Percentiles rank a stretch among this genome's conserved stretches.
phyloP scores from a whole-genome alignment of 2,797 vertebrate species.

The Serranus cabrilla region DNA sequence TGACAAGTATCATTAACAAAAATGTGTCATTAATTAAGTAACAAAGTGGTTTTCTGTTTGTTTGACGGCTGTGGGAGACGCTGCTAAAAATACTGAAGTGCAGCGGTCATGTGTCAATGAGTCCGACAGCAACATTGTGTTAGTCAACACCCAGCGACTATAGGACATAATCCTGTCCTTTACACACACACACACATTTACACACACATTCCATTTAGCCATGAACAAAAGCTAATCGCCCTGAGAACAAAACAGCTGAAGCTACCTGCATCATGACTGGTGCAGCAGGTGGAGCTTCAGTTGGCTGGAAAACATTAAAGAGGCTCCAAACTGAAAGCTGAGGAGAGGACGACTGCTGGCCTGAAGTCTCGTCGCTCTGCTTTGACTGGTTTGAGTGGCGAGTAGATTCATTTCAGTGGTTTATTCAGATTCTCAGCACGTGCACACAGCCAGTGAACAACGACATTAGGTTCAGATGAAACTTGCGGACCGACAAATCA shows the following conservation, averaged over 20 bases:
- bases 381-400: neutral
- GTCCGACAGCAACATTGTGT: conserved; percentile 26
- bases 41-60: neutral
- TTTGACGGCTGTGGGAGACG: neutral
- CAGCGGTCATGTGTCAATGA: conserved; percentile 56
- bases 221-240: neutral
- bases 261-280: neutral
- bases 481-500: neutral
- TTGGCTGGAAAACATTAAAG: neutral
- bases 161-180: conserved; percentile 4
- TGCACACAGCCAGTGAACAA: neutral
- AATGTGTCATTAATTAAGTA: neutral
- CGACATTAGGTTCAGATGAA: neutral
- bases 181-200: neutral
- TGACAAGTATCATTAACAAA: neutral
- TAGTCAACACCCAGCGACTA: conserved; percentile 25
- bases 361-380: neutral
- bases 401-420: neutral
- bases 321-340: neutral
- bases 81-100: conserved; percentile 28
- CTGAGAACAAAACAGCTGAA: conserved; percentile 19
- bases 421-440: neutral
- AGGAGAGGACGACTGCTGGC: neutral
- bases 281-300: neutral
- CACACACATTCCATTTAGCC: conserved; percentile 14